Percentiles rank a stretch among this genome's conserved stretches.
phyloP scores from a whole-genome alignment of 2,888 invertebrate species.

The Eupsilia transversa region DNA sequence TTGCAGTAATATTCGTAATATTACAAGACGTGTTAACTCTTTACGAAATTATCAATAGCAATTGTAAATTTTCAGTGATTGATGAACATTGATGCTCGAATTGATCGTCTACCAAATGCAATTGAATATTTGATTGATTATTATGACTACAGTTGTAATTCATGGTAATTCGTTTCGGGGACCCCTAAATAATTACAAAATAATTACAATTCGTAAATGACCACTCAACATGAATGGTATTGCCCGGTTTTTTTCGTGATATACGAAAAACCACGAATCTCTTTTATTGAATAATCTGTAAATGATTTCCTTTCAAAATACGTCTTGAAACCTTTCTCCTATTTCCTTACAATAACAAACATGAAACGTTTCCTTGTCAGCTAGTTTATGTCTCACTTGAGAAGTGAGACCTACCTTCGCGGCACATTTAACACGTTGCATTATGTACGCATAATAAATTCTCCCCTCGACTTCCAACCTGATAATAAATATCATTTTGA shows the following conservation, averaged over 20 bases:
- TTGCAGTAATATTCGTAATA: too few species aligned
- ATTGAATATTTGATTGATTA: background rate
- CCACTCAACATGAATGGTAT: too few species aligned
- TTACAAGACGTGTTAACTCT: too few species aligned
- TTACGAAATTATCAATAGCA: too few species aligned
- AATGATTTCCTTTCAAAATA: too few species aligned
- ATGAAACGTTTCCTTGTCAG: conserved; percentile 17
- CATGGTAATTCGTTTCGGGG: background rate
- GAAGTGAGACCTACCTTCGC: conserved; percentile 50
- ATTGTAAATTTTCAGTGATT: too few species aligned
- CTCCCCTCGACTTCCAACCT: conserved; percentile 40
- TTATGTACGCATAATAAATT: conserved; percentile 61
- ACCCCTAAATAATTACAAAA: too few species aligned
- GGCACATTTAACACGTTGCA: conserved; percentile 56
- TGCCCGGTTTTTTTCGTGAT: too few species aligned
- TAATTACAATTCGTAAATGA: too few species aligned
- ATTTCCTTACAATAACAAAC: conserved; percentile 14
- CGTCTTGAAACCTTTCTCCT: too few species aligned
- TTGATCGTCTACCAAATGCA: background rate
- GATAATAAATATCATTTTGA: conserved; percentile 60
- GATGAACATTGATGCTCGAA: background rate
- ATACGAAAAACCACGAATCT: too few species aligned
- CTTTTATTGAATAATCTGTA: too few species aligned
- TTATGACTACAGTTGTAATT: background rate
- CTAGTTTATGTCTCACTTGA: conserved; percentile 49